Base-by-base conservation (phyloP, 2,888 invertebrate species). In the Aspidapion aeneum region DNA sequence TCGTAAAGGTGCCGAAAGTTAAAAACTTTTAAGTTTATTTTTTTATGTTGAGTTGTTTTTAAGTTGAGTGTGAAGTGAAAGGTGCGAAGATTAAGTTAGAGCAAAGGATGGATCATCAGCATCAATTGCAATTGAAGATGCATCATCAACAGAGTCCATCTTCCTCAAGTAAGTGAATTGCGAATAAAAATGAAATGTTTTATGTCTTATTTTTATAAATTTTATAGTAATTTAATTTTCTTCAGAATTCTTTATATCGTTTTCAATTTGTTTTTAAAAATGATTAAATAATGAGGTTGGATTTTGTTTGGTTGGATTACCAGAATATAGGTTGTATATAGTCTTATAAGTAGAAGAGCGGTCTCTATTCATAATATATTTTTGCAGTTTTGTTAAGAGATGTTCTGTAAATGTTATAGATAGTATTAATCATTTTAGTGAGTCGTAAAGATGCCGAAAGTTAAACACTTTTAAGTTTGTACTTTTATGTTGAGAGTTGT, bases 21-120 rank as follows among this genome's bases (percentile, higher is more conserved):
- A 35, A n/a, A n/a, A n/a, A n/a, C n/a, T n/a, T n/a, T n/a, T n/a
- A n/a, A n/a, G n/a, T n/a, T n/a, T n/a, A n/a, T n/a, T n/a, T n/a
- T n/a, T n/a, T 35, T 7, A 35, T 7, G 16, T 57, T 58, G 59
- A 58, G 60, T 21, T 22, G 48, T 63, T 20, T 12, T 55, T 50
- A 0, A 56, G 62, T 57, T 48, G 68, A 68, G 66, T 66, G 69
- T 57, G 69, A 66, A 68, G 60, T 65, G 1, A 68, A 66, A 63
- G 66, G 35, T 35, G 35, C 35, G 12, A 35, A 7, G 35, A 35
- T 35, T 7, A 35, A 35, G 35, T 35, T 35, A 3, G 67, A 70
- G 64, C 62, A 70, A 64, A 65, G 68, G 18, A 18, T 72, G 64
- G 70, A 73, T 49, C 66, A 68, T 55, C 65, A 66, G 12, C 64